Percentiles rank a stretch among this genome's conserved stretches.
These are phyloP conservation scores for Aphelinus atriplicis DNA, from an alignment of 1,140 invertebrate species.

Conservation along the genomic window DNA sequence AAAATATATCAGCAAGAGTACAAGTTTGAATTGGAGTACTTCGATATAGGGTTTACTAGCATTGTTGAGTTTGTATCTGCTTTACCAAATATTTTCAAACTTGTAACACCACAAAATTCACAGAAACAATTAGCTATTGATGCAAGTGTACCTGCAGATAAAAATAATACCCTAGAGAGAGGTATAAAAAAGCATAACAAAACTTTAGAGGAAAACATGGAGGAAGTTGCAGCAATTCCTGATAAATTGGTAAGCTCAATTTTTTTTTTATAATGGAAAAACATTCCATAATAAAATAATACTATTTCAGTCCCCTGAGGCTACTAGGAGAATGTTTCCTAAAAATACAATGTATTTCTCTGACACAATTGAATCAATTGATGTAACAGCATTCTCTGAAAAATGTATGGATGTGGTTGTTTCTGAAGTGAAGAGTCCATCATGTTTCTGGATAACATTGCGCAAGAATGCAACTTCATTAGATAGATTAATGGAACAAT, in stretches of 20 bases:
- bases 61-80: slow-evolving; percentile 50
- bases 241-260: no score
- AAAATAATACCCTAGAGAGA: not conserved
- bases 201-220: no score
- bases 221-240: no score
- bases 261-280: no score
- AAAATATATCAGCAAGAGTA: slow-evolving; percentile 51
- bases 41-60: slow-evolving; percentile 55
- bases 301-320: no score
- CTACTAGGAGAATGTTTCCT: no score
- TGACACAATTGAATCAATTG: no score
- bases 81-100: slow-evolving; percentile 55
- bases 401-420: slow-evolving; percentile 42
- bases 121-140: slow-evolving; percentile 49
- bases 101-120: slow-evolving; percentile 34
- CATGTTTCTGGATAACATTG: slow-evolving; percentile 59
- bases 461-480: slow-evolving; percentile 36
- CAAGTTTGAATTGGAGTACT: slow-evolving; percentile 51
- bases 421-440: slow-evolving; percentile 54
- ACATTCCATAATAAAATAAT: no score
- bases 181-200: no score
- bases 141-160: slow-evolving; percentile 40
- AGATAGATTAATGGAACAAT: slow-evolving; percentile 46
- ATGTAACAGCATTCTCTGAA: no score
- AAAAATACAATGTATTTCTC: no score